Conservation (phyloP, 1,140 invertebrate species). For the Psix sp. region DNA sequence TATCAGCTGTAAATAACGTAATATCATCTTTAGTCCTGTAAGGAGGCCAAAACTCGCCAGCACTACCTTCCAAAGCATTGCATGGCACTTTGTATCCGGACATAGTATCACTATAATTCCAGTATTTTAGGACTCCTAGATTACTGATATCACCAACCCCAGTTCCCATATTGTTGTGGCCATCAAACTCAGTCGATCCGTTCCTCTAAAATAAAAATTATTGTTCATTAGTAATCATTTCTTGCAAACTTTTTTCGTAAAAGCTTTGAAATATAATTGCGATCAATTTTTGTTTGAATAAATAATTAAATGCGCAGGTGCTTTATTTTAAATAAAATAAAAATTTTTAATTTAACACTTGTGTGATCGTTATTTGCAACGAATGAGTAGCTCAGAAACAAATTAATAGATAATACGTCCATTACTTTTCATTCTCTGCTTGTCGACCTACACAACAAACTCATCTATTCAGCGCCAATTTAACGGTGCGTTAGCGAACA, state of each 20-base stretch:
- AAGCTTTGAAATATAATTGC: no score
- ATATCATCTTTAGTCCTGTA: constrained; percentile 78
- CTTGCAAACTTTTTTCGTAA: constrained; percentile 3
- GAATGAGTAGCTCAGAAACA: constrained; percentile 41
- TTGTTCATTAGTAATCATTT: background rate
- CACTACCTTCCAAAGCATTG: constrained; percentile 81
- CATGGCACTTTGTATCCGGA: constrained; percentile 80
- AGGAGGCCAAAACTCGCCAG: constrained; percentile 86
- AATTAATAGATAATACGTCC: constrained; percentile 68
- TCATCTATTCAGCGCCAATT: constrained; percentile 70
- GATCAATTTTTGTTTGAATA: no score
- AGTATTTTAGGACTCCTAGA: constrained; percentile 82
- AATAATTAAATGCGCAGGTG: background rate
- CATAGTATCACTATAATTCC: constrained; percentile 82
- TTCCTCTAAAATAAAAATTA: constrained; percentile 80
- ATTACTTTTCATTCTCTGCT: constrained; percentile 69
- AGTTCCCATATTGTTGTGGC: constrained; percentile 85
- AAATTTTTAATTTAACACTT: constrained; percentile 33
- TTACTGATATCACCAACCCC: constrained; percentile 79
- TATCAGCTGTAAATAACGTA: constrained; percentile 81
- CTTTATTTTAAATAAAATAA: background rate
- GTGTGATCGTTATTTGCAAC: constrained; percentile 44
- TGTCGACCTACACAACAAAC: constrained; percentile 63
- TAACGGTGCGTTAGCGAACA: constrained; percentile 47
- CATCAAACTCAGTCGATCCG: constrained; percentile 83